These are phyloP conservation scores for Psittacara wagleri DNA, from an alignment of 2,113 vertebrate species.

Conservation along the genomic window DNA sequence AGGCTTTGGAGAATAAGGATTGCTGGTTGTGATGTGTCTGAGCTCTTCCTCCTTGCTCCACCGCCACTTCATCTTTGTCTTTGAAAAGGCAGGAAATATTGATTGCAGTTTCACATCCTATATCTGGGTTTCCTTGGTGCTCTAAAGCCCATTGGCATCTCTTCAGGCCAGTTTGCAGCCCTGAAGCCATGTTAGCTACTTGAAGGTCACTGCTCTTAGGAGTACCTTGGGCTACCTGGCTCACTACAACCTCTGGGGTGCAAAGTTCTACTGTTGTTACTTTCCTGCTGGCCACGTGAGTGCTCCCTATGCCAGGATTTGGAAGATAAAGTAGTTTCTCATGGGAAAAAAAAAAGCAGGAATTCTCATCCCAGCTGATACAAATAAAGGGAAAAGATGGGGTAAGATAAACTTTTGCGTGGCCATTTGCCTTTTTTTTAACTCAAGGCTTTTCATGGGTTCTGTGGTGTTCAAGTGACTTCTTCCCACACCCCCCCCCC, in stretches of 20 bases:
- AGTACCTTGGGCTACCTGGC: neutral
- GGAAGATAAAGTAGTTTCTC: neutral
- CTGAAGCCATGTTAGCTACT: neutral
- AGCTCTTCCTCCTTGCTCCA: neutral
- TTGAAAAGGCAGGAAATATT: neutral
- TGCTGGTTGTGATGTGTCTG: neutral
- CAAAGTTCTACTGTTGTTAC: neutral
- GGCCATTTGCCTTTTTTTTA: neutral
- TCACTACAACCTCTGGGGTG: neutral
- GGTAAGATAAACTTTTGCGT: neutral
- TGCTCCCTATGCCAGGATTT: neutral
- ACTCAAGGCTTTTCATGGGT: neutral
- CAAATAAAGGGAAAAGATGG: neutral
- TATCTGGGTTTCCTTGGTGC: neutral
- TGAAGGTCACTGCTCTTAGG: neutral
- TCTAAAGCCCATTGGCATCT: neutral
- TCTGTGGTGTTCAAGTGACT: neutral
- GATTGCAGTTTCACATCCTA: neutral
- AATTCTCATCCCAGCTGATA: neutral
- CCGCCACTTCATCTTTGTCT: neutral
- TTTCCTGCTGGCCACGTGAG: neutral
- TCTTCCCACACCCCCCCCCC: fast-evolving
- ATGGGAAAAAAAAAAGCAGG: neutral
- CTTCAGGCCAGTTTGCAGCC: neutral
- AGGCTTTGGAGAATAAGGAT: neutral